A percentile compares a stretch with the other conserved stretches of the same genome.
phyloP scores from a whole-genome alignment of 2,113 vertebrate species.

The Myrmecophaga tridactyla region DNA sequence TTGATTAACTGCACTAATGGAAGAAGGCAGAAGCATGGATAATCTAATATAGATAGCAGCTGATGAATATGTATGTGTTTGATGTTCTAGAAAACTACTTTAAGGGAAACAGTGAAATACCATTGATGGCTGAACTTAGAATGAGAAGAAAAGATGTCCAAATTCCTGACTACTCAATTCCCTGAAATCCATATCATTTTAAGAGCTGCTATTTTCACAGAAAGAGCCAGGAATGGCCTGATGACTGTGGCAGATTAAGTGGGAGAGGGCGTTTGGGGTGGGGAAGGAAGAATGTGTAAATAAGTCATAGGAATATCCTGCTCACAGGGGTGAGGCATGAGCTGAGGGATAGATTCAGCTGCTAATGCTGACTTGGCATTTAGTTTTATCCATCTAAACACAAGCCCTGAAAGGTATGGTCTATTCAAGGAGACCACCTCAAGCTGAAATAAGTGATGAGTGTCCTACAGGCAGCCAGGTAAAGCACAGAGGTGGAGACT shows the following conservation, averaged over 20 bases:
- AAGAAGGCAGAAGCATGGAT: conserved; percentile 53
- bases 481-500: background rate
- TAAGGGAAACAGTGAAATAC: conserved; percentile 1
- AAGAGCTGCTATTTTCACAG: conserved; percentile 3
- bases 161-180: background rate
- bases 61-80: conserved; percentile 64
- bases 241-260: background rate
- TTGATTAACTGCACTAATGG: conserved; percentile 50
- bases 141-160: conserved; percentile 12
- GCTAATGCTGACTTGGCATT: background rate
- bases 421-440: background rate
- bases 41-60: conserved; percentile 56
- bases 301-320: background rate
- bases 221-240: background rate
- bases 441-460: background rate
- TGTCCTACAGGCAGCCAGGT: background rate
- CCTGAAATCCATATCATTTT: background rate
- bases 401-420: background rate
- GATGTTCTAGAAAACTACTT: conserved; percentile 64
- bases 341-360: background rate
- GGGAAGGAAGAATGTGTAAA: background rate
- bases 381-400: background rate
- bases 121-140: conserved; percentile 25
- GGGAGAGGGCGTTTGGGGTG: background rate
- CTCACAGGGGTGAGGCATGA: background rate